Evolutionary conservation across 2,113 vertebrate genomes (phyloP).

Genomic region (Phycodurus eques): DNA sequence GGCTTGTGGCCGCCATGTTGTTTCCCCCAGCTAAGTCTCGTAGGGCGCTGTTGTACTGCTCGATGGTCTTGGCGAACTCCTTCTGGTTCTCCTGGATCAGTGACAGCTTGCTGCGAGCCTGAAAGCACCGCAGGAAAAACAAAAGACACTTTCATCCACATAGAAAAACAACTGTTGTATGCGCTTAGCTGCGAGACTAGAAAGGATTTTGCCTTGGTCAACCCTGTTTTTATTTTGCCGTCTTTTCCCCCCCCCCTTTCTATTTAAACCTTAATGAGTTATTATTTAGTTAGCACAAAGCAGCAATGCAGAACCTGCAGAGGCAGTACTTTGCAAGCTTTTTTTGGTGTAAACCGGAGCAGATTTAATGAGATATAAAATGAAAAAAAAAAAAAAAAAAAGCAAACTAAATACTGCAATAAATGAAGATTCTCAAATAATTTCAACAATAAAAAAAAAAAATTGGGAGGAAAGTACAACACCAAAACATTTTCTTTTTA

Average conservation of each 20-base stretch:
- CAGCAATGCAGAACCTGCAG: no score
- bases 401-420: no score
- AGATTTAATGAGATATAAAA: no score
- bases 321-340: no score
- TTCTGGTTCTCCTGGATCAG: conserved; percentile 84
- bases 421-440: no score
- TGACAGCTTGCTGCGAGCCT: conserved; percentile 87
- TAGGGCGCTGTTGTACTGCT: conserved; percentile 78
- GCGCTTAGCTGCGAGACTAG: not conserved
- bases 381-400: no score
- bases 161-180: not conserved
- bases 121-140: conserved; percentile 9
- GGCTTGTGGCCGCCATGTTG: conserved; percentile 73
- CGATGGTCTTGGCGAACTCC: conserved; percentile 81
- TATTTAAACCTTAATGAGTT: not conserved
- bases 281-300: not conserved
- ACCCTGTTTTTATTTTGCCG: not conserved
- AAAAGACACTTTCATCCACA: not conserved
- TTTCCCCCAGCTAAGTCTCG: conserved; percentile 76
- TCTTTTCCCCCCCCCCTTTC: not conserved
- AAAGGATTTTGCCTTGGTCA: not conserved
- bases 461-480: no score
- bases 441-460: no score
- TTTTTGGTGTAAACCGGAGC: no score
- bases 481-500: no score